A percentile compares a stretch with the other conserved stretches of the same genome.
Conservation (phyloP, 2,888 invertebrate genomes). For the Theretra japonica region DNA sequence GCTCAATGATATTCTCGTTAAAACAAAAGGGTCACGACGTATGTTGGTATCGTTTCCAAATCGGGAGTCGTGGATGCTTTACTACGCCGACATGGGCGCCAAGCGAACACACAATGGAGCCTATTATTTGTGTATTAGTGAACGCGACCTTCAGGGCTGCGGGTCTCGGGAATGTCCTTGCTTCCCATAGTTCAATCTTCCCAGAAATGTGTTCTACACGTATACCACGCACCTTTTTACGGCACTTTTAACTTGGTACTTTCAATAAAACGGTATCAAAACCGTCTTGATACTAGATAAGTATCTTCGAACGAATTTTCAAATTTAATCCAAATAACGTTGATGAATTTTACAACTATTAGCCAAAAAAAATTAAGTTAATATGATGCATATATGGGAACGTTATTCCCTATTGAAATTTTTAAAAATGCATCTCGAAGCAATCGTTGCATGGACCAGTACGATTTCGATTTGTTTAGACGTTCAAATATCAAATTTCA, state of each 20-base stretch:
- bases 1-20: conserved; percentile 39
- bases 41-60: conserved; percentile 48
- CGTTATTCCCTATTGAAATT: not conserved
- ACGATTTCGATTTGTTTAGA: not conserved
- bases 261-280: not conserved
- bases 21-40: conserved; percentile 50
- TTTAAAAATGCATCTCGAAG: not conserved
- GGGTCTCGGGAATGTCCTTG: conserved; percentile 64
- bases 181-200: conserved; percentile 72
- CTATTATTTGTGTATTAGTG: conserved; percentile 67
- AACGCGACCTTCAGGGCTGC: conserved; percentile 72
- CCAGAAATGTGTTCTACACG: conserved; percentile 70
- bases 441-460: no score
- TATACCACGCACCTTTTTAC: conserved; percentile 70
- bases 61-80: conserved; percentile 35
- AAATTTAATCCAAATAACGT: not conserved
- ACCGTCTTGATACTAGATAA: conserved; percentile 26
- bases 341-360: not conserved
- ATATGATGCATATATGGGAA: not conserved
- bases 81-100: conserved; percentile 42
- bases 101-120: conserved; percentile 53
- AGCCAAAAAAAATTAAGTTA: not conserved
- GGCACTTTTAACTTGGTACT: conserved; percentile 35
- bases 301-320: not conserved
- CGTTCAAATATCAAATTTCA: conserved; percentile 57